A percentile compares a stretch with the other conserved stretches of the same genome.
Conservation (phyloP, 2,888 invertebrate genomes). For the Malthinus flaveolus region DNA sequence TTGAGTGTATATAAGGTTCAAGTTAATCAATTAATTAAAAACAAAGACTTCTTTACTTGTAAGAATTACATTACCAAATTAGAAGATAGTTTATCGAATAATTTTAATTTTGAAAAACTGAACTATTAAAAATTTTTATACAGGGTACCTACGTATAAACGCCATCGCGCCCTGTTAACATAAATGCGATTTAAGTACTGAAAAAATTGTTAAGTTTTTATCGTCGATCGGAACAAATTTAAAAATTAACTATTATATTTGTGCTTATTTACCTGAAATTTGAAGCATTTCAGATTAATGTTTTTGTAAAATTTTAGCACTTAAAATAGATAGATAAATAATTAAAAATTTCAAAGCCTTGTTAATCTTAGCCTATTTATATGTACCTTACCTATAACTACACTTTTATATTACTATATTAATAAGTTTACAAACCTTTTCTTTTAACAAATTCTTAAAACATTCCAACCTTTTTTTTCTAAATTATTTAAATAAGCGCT, state of each 20-base stretch:
- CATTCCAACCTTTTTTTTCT: conserved; percentile 16
- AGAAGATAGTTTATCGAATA: not conserved
- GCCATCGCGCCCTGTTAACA: too few species aligned
- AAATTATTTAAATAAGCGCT: conserved; percentile 7
- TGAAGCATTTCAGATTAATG: conserved; percentile 42
- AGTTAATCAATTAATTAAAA: conserved; percentile 22
- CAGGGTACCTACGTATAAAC: too few species aligned
- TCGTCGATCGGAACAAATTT: not conserved
- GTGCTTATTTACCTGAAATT: conserved; percentile 22
- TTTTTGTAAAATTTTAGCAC: conserved; percentile 11
- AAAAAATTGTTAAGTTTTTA: not conserved
- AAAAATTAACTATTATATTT: not conserved
- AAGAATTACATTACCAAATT: conserved; percentile 23
- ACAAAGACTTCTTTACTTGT: conserved; percentile 27
- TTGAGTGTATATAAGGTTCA: conserved; percentile 27
- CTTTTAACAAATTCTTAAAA: conserved; percentile 7
- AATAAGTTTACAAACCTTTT: conserved; percentile 9
- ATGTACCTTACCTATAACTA: conserved; percentile 5
- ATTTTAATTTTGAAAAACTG: too few species aligned
- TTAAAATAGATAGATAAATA: conserved; percentile 1
- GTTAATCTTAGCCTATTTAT: conserved; percentile 13
- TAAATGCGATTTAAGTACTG: too few species aligned
- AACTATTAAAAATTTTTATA: too few species aligned
- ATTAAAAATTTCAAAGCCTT: conserved; percentile 12
- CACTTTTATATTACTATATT: conserved; percentile 3